phyloP scores from a whole-genome alignment of 2,113 vertebrate species.

The Arvicanthis niloticus region DNA sequence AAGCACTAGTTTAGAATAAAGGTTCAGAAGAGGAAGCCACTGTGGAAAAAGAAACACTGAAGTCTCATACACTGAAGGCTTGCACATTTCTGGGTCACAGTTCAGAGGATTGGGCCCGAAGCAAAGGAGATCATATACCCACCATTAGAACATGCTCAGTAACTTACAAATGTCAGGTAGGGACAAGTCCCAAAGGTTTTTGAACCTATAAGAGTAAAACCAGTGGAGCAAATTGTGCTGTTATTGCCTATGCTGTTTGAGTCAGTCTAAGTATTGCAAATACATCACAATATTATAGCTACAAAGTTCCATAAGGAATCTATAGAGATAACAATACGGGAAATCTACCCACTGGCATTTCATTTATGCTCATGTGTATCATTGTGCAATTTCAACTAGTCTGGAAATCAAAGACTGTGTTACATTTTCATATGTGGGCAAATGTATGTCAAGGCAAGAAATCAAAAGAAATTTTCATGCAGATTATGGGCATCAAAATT shows the following conservation, averaged over 20 bases:
- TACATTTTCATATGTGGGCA: background rate
- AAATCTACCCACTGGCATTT: background rate
- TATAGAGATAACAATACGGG: background rate
- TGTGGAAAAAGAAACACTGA: background rate
- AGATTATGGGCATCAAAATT: no score
- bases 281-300: background rate
- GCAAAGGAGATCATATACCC: background rate
- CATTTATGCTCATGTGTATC: background rate
- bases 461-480: background rate
- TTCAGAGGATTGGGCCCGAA: background rate
- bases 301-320: background rate
- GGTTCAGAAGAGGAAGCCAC: background rate
- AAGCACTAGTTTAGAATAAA: background rate
- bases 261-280: background rate
- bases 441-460: background rate
- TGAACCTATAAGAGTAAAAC: background rate
- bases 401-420: background rate
- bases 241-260: background rate
- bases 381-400: background rate
- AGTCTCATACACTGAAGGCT: background rate
- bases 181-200: no score
- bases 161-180: background rate
- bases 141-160: background rate
- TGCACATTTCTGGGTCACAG: background rate
- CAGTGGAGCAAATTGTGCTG: no score